Evolutionary conservation across 2,888 invertebrate species (phyloP).

Genomic region (Torymus auratus): DNA sequence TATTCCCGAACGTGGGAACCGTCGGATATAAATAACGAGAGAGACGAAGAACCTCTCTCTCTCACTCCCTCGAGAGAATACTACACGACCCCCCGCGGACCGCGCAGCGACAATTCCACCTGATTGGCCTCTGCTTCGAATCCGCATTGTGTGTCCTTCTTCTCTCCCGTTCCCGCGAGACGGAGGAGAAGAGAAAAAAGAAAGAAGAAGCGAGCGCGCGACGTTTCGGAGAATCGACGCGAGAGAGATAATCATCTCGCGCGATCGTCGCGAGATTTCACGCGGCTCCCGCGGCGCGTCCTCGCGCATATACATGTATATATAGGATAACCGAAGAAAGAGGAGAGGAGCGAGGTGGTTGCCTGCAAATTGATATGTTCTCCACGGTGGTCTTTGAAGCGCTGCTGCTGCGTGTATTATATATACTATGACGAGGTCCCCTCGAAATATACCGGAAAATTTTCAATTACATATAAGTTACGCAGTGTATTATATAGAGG

Average conservation of each 20-base stretch:
- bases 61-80: too few relatives aligned
- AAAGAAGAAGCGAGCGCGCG: constrained; percentile 53
- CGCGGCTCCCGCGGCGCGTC: constrained; percentile 29
- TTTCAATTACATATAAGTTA: too few relatives aligned
- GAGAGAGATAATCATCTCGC: constrained; percentile 28
- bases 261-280: constrained; percentile 40
- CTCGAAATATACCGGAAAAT: too few relatives aligned
- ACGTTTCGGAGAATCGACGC: constrained; percentile 49
- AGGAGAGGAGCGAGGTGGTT: not conserved
- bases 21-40: not conserved
- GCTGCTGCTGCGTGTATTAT: not conserved
- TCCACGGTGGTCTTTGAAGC: constrained; percentile 34
- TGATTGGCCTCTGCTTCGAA: constrained; percentile 70
- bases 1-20: constrained; percentile 32
- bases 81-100: constrained; percentile 66
- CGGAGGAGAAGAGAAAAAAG: constrained; percentile 58
- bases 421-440: too few relatives aligned
- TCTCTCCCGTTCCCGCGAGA: constrained; percentile 64
- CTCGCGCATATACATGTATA: too few relatives aligned
- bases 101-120: constrained; percentile 71
- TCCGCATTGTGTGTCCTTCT: constrained; percentile 65
- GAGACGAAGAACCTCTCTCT: too few relatives aligned
- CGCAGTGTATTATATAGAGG: too few relatives aligned
- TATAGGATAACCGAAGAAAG: not conserved
- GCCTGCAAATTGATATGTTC: constrained; percentile 50